Conservation (phyloP, 2,797 vertebrate species). For the Luscinia megarhynchos region DNA sequence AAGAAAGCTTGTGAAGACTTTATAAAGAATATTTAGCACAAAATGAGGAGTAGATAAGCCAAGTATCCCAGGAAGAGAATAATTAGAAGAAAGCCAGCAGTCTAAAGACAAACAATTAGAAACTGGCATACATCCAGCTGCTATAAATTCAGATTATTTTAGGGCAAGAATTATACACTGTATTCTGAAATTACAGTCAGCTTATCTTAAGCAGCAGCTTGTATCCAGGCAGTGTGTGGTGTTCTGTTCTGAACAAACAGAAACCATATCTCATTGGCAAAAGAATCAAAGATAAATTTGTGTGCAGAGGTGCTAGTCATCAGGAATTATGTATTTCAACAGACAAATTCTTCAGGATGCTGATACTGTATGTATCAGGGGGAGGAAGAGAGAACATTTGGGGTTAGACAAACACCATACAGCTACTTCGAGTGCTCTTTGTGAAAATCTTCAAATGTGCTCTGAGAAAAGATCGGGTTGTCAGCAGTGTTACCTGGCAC, state of each 20-base stretch:
- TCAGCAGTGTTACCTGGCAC: not conserved
- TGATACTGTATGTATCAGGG: not conserved
- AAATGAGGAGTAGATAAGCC: conserved; percentile 59
- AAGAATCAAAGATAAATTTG: conserved; percentile 40
- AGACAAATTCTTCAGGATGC: not conserved
- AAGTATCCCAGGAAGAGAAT: conserved; percentile 71
- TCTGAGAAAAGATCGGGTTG: not conserved
- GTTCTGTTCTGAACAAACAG: conserved; percentile 43
- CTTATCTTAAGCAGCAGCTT: conserved; percentile 76
- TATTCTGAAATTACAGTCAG: conserved; percentile 67
- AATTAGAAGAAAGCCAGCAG: conserved; percentile 69
- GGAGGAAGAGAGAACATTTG: not conserved
- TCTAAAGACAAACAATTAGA: conserved; percentile 72
- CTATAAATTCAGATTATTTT: conserved; percentile 68
- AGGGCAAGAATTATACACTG: conserved; percentile 50
- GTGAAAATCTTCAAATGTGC: not conserved
- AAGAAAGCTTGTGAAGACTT: conserved; percentile 54
- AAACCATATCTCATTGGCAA: conserved; percentile 19
- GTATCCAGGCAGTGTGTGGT: conserved; percentile 46
- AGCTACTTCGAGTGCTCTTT: not conserved
- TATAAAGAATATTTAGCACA: conserved; percentile 43
- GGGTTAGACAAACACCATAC: not conserved
- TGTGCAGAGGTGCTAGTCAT: not conserved
- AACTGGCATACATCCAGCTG: conserved; percentile 65
- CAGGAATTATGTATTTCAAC: not conserved